Base-by-base conservation (phyloP, 2,113 vertebrate species). In the Cavia porcellus region DNA sequence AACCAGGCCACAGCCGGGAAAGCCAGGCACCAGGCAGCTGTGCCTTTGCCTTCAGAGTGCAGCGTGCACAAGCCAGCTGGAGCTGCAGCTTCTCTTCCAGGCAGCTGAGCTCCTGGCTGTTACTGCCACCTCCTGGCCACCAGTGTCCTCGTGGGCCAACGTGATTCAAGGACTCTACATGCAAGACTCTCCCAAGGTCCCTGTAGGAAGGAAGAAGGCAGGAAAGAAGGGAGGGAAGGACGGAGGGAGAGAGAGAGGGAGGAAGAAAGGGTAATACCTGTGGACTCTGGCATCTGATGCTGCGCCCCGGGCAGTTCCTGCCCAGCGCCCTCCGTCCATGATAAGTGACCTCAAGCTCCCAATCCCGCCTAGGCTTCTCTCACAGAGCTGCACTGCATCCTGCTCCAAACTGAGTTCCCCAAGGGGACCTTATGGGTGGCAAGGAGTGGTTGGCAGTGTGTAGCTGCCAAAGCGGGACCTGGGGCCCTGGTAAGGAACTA, bases 61-160 rank as follows among this genome's bases (percentile, higher is more conserved):
- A 5, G 20, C 11, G 55, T 0, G 0, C 6, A 14, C 59, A 86
- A 59, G 35, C 4, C 2, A 12, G 59, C 38, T 17, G 11, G 15
- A 62, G 75, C 80, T 42, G 24, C 28, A 7, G 45, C 35, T 83
- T 62, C 62, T 57, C 22, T 5, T 25, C 22, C 47, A 68, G 38
- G 68, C 20, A 59, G 19, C 55, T 1, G 14, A 68, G 47, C 72
- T 68, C 80, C 82, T 13, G 0, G 68, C 38, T 45, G 19, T 66
- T 28, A 66, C 81, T 77, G 22, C 61, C 62, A 24, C 50, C 55
- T 74, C 55, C 25, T 77, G 59, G 55, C 14, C 75, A 24, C 80
- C 81, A 30, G 7, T 83, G 59, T 79, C 84, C 59, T 94, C 42
- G 1, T 17, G 25, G 24, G 17, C 45, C 66, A 20, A 59, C 35